These are phyloP conservation scores for Daboia siamensis DNA, from an alignment of 2,113 vertebrate genomes.

Conservation along the genomic window DNA sequence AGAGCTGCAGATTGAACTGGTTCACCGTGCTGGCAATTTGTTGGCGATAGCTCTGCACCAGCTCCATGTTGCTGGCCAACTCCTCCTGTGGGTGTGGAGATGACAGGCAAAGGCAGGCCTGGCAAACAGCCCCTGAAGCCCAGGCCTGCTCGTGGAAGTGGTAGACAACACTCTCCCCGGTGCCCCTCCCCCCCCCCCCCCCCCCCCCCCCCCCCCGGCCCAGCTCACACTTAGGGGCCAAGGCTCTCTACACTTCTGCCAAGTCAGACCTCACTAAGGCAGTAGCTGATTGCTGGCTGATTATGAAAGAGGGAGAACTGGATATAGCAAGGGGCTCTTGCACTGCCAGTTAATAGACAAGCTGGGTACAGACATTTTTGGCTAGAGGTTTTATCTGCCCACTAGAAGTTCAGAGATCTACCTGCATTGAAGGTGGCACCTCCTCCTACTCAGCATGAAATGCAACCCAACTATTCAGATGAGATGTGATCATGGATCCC, in stretches of 20 bases:
- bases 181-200: no score
- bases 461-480: background rate
- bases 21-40: slow-evolving; percentile 91
- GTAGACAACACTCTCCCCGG: background rate
- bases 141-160: background rate
- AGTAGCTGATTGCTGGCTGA: background rate
- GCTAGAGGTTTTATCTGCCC: background rate
- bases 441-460: background rate
- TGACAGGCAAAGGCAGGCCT: background rate
- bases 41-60: slow-evolving; percentile 94
- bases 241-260: background rate
- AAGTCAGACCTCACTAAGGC: background rate
- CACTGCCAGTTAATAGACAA: background rate
- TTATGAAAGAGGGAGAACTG: background rate
- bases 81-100: slow-evolving; percentile 80
- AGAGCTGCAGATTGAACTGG: slow-evolving; percentile 97
- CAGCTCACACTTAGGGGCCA: background rate
- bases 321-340: background rate
- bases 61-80: slow-evolving; percentile 90
- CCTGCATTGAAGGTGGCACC: background rate
- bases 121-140: background rate
- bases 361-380: background rate
- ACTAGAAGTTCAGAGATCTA: background rate
- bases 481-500: background rate
- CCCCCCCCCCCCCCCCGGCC: background rate